Evolutionary conservation across 2,797 vertebrate species (phyloP), one percentile per base, ranked within the genome.

Genomic region (Aphelocoma californica): DNA sequence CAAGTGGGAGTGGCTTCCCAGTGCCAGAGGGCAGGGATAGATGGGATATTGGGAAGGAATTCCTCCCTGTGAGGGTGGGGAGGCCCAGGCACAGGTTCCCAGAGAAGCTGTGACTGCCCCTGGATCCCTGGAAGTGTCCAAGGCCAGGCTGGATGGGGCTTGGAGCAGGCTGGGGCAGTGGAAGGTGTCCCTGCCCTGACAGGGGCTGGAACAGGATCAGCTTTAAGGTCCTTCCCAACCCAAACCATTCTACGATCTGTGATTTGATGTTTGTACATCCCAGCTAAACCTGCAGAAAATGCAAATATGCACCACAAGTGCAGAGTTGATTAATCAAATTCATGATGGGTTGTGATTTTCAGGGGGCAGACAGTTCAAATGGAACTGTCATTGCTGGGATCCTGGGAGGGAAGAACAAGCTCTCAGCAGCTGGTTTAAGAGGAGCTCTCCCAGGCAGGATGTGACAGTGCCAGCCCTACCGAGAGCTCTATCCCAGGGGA

Each of bases 1-100:
- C 42, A 25, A 13, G 40, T 48, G 36, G 15, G 16, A 62, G 4
- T 13, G 56, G 36, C 32, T 44, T 57, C 17, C 14, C 14, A 21
- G 1, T 50, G 64, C 14, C 36, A 26, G 5, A 38, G 32, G 15
- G 24, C 36, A 45, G 50, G 18, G 28, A 0, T 15, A 1, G 57
- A 1, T 45, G 65, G 57, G 6, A 8, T 8, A 0, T 4, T 31
- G n/a, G 24, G 72, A 1, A 51, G 44, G 14, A n/a, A 51, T 38
- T 64, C 0, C 1, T 51, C 7, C 4, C 20, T 70, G 44, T 0
- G 4, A 64, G 50, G 36, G 24, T 12, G 48, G 3, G 0, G 1
- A 50, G 62, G 16, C 13, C 58, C 48, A 69, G 70, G 62, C 56
- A 18, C 54, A 48, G 70, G 28, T 2, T 81, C 21, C 34, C 54